Conservation (phyloP, 2,888 invertebrate species). For the Drosophila emarginata region DNA sequence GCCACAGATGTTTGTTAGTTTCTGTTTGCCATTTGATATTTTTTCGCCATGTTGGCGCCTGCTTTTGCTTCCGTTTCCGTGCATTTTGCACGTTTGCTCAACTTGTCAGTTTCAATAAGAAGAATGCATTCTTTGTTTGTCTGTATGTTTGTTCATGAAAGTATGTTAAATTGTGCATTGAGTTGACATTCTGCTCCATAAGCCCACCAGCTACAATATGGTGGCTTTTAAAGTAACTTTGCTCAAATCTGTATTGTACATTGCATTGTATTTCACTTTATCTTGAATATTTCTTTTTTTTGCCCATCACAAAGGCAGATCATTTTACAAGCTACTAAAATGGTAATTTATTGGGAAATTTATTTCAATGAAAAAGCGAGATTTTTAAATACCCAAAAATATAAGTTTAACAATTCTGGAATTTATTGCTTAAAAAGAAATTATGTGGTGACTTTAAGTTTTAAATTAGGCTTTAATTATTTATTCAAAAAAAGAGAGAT, state of each 20-base stretch:
- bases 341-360: too few species aligned
- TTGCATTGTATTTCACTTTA: not conserved
- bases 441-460: too few species aligned
- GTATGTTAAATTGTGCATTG: conserved; percentile 39
- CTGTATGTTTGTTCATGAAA: conserved; percentile 17
- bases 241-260: not conserved
- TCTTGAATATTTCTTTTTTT: not conserved
- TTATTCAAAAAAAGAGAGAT: too few species aligned
- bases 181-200: conserved; percentile 54
- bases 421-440: too few species aligned
- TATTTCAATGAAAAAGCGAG: too few species aligned
- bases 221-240: not conserved
- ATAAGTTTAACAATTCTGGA: too few species aligned
- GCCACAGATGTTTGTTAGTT: conserved; percentile 47
- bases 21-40: conserved; percentile 53
- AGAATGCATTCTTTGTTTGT: conserved; percentile 33
- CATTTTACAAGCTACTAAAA: too few species aligned
- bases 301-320: too few species aligned
- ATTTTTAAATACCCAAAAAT: too few species aligned
- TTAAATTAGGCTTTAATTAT: too few species aligned
- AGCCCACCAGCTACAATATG: conserved; percentile 26
- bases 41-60: conserved; percentile 30
- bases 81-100: conserved; percentile 60
- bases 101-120: conserved; percentile 61
- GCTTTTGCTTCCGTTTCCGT: conserved; percentile 42